Base-by-base conservation (phyloP, 2,113 vertebrate genomes). In the Clarias gariepinus region DNA sequence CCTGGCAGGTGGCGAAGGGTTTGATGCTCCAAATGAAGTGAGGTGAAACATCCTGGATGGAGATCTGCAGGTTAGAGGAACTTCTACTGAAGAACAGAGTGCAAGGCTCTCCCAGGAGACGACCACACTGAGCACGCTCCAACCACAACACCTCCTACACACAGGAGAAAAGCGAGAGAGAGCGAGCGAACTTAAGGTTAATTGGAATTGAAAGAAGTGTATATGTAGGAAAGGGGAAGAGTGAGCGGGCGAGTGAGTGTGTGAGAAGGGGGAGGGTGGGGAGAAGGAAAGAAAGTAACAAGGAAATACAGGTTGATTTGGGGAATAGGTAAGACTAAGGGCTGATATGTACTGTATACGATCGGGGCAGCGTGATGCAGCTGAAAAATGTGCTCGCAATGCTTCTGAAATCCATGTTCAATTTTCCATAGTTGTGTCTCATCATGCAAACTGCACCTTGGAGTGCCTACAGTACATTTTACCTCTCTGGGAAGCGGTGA, bases 21-120 rank as follows among this genome's bases (percentile, higher is more conserved):
- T 99, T 99, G 87, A 99, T 98, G 90, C 96, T 97, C 98, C 98
- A 99, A 87, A 98, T 95, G 93, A 98, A 98, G 9, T 97, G 97
- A 6, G 98, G 98, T 52, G 83, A 74, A 73, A 99, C 95, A 58
- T 99, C 98, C n/a, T 98, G 97, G 92, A 99, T 97, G 18, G 97
- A 99, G 90, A 99, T 97, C 96, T 99, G 98, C 21, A 99, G 96
- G 91, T 96, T 98, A 90, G 98, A 99, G 81, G 95, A 96, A 89
- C 97, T 99, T 73, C 96, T 97, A 94, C 91, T 95, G 92, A 99
- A 99, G 93, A 96, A 96, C 93, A 99, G 81, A 91, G 95, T 93
- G 93, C 97, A 97, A 80, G 97, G 98, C 90, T 99, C 97, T 91
- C 98, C 97, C 88, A 99, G 95, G 53, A 99, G 92, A n/a, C 96